phyloP scores from a whole-genome alignment of 2,113 vertebrate species.

The Ceyx margarethae region DNA sequence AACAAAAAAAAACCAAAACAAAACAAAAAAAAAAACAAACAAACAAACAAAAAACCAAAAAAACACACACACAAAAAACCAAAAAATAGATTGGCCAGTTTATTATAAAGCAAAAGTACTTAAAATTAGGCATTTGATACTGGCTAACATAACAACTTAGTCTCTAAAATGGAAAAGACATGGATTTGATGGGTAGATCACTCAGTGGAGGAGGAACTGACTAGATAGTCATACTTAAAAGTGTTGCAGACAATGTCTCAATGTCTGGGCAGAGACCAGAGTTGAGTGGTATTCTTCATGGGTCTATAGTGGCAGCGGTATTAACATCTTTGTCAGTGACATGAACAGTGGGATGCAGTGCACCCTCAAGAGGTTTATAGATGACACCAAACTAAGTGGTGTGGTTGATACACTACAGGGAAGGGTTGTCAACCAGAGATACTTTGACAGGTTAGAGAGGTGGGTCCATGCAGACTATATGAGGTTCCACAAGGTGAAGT shows the following conservation, averaged over 20 bases:
- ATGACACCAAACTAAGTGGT: background rate
- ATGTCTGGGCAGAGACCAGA: background rate
- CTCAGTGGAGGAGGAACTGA: background rate
- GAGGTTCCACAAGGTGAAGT: background rate
- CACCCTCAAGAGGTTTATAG: background rate
- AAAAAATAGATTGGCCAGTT: background rate
- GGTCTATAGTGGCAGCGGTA: background rate
- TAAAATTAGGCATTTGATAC: background rate
- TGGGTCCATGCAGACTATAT: fast-evolving
- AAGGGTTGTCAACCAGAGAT: background rate
- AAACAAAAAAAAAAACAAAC: background rate
- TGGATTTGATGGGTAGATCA: background rate
- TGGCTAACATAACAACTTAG: background rate
- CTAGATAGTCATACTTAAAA: background rate
- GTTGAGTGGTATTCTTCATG: background rate
- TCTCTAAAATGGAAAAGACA: background rate
- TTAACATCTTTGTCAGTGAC: background rate
- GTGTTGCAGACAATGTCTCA: background rate
- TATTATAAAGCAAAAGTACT: background rate
- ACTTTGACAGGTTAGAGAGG: background rate
- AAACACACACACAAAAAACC: too few relatives aligned
- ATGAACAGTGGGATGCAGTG: background rate
- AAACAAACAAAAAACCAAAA: too few relatives aligned
- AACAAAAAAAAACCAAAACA: background rate
- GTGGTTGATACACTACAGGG: background rate